Conservation (phyloP, 2,888 invertebrate species). For the Chalcosyrphus nemorum region DNA sequence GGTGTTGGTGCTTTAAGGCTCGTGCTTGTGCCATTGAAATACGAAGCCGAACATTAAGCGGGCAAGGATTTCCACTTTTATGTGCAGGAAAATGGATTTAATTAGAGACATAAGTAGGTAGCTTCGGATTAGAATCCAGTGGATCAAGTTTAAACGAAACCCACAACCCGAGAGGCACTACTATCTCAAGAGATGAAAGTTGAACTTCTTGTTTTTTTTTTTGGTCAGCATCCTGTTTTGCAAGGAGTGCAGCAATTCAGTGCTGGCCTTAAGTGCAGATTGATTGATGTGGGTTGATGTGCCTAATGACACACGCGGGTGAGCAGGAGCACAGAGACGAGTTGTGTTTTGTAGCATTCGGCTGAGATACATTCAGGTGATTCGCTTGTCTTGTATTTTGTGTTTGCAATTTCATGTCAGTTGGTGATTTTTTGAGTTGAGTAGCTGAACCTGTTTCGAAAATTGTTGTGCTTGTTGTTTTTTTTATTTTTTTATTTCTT, state of each 20-base stretch:
- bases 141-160: conserved; percentile 52
- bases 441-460: conserved; percentile 49
- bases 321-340: neutral
- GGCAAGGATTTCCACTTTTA: conserved; percentile 35
- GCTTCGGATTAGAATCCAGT: conserved; percentile 63
- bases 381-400: conserved; percentile 29
- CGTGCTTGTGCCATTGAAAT: conserved; percentile 46
- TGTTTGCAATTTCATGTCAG: conserved; percentile 36
- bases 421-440: conserved; percentile 40
- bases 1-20: neutral
- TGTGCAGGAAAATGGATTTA: conserved; percentile 52
- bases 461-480: neutral
- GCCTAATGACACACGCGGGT: conserved; percentile 62
- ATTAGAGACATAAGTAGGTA: conserved; percentile 71
- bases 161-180: conserved; percentile 16
- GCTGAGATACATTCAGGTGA: conserved; percentile 31
- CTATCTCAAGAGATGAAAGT: conserved; percentile 48
- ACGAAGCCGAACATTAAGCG: neutral
- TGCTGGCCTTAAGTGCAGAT: conserved; percentile 38
- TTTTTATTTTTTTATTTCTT: conserved; percentile 7
- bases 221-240: conserved; percentile 52
- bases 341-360: neutral
- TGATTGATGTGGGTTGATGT: conserved; percentile 71
- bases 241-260: conserved; percentile 33
- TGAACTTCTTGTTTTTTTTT: conserved; percentile 70